Evolutionary conservation across 1,140 invertebrate genomes (phyloP), one percentile per base, ranked within the genome.

Genomic region (Bradysia coprophila): DNA sequence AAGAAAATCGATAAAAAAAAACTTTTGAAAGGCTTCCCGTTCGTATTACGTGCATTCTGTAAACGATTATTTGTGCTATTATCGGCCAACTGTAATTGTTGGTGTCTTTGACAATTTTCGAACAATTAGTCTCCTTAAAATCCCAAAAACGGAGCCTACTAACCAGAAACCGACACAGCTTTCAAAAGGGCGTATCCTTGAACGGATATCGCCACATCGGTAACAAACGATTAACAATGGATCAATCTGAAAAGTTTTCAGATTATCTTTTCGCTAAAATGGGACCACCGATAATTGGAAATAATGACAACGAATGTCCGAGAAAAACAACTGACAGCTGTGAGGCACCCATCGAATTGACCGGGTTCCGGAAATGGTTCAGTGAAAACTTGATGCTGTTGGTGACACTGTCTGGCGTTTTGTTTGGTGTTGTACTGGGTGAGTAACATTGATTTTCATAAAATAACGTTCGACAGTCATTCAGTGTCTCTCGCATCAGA

Each of bases 241-340:
- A 62, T 53, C 68, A 67, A 59, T 56, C 66, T 58, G 65, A 62
- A 59, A 66, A 66, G 53, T 76, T 75, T 70, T 75, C 76, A 74
- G 77, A 78, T 58, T 79, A 79, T 61, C 65, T 79, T 55, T 79
- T 79, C 61, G 73, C 75, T 57, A 79, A 79, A 68, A 79, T 81
- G 72, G 70, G 70, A 51, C 66, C 68, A 53, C 63, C 67, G 51
- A 66, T 66, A 44, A 50, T 51, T 46, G 53, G 53, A 22, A 55
- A 49, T 45, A 62, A 64, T 52, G 65, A 64, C 57, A 67, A 65
- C 59, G 71, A 66, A 51, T 66, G 70, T 62, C 67, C 68, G 46
- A 69, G 66, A 47, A 69, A 68, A 48, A 67, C 64, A 22, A 67
- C 68, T 47, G 66, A 67, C 46, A 61, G 66, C 48, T 54, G 57